Evolutionary conservation across 2,888 invertebrate genomes (phyloP).

Genomic region (Ceraclea dissimilis): DNA sequence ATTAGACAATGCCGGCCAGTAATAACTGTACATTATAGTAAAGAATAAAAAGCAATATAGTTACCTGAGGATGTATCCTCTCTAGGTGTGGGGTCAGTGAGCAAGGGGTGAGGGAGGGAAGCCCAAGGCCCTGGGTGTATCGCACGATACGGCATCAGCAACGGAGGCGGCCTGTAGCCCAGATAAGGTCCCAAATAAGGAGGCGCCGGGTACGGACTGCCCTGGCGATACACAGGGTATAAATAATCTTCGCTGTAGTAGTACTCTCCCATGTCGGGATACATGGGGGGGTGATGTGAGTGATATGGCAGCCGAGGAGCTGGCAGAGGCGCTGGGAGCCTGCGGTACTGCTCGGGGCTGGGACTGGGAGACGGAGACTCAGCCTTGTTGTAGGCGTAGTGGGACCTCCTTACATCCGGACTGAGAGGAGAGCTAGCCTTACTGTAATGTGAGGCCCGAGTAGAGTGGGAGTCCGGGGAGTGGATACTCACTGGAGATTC

Average conservation of each 20-base stretch:
- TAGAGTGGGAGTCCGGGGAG: constrained; percentile 35
- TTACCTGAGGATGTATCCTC: constrained; percentile 54
- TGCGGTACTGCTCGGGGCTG: constrained; percentile 39
- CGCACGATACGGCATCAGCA: constrained; percentile 45
- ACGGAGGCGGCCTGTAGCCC: constrained; percentile 33
- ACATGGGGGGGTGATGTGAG: constrained; percentile 34
- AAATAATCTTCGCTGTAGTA: constrained; percentile 29
- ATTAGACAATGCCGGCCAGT: no score
- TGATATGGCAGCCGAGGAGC: constrained; percentile 25
- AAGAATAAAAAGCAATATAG: no score
- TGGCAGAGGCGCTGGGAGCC: constrained; percentile 32
- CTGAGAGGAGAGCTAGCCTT: constrained; percentile 41
- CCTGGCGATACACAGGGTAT: constrained; percentile 28
- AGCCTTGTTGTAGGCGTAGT: constrained; percentile 25
- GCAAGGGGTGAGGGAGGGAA: constrained; percentile 43
- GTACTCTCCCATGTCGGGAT: constrained; percentile 33
- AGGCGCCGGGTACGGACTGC: constrained; percentile 23
- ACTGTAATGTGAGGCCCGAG: constrained; percentile 7
- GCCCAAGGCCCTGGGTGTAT: constrained; percentile 50
- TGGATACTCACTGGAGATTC: constrained; percentile 40
- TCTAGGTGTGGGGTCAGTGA: constrained; percentile 47
- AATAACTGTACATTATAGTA: no score
- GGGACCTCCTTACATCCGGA: constrained; percentile 27
- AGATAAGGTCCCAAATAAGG: constrained; percentile 15
- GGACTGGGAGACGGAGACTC: constrained; percentile 39